Percentiles rank a stretch among this genome's conserved stretches.
phyloP scores from a whole-genome alignment of 2,797 vertebrate genomes.

The Tauraco hartlaubi region DNA sequence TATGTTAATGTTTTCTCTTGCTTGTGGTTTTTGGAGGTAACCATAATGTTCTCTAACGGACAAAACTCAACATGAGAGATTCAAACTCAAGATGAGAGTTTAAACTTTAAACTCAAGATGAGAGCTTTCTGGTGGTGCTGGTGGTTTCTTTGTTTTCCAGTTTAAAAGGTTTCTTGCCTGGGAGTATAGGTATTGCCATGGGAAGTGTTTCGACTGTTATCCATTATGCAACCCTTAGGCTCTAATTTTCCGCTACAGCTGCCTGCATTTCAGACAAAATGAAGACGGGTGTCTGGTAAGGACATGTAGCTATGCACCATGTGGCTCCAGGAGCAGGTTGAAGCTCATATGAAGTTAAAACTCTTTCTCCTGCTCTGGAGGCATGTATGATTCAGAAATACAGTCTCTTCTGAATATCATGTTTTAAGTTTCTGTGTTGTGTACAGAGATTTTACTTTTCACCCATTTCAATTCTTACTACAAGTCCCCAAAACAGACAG shows the following conservation, averaged over 20 bases:
- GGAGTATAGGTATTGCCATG: not conserved
- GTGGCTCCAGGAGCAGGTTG: not conserved
- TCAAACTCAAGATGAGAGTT: not conserved
- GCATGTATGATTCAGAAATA: not conserved
- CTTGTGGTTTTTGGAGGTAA: conserved; percentile 9
- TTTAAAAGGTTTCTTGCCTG: not conserved
- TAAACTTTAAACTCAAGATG: not conserved
- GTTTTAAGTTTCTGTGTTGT: not conserved
- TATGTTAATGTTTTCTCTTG: not conserved
- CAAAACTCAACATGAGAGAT: not conserved
- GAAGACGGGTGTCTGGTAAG: not conserved
- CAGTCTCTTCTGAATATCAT: not conserved
- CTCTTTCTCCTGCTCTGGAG: not conserved
- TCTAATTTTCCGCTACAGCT: not conserved
- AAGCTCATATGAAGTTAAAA: not conserved
- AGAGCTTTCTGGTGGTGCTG: not conserved
- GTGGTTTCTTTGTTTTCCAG: not conserved
- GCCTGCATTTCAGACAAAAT: not conserved
- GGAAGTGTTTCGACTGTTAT: not conserved
- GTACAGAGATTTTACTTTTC: not conserved
- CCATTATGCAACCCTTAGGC: not conserved
- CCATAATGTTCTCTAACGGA: not conserved
- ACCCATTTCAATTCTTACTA: not conserved
- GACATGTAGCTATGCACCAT: not conserved
- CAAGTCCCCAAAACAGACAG: not conserved